A percentile compares a stretch with the other conserved stretches of the same genome.
These are phyloP conservation scores for Spermophilus dauricus DNA, from an alignment of 2,113 vertebrate species.

Conservation along the genomic window DNA sequence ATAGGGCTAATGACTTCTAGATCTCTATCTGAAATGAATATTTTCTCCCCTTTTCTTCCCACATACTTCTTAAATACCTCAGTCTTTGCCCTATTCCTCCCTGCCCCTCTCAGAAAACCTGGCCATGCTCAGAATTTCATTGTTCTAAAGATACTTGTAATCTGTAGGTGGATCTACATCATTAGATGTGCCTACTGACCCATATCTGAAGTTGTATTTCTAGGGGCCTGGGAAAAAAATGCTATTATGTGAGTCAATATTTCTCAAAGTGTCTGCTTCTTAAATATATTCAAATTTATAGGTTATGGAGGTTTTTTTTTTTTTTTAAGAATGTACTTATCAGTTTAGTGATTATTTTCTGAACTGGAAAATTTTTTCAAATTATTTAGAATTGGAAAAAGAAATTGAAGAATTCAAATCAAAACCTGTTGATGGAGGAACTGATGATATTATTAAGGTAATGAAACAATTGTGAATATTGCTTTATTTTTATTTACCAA, in stretches of 20 bases:
- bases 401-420: conserved; percentile 92
- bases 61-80: background rate
- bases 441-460: conserved; percentile 95
- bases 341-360: conserved; percentile 60
- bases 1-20: background rate
- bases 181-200: background rate
- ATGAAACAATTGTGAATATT: conserved; percentile 29
- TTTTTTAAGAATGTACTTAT: background rate
- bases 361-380: conserved; percentile 38
- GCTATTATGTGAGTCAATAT: background rate
- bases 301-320: background rate
- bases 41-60: background rate
- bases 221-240: background rate
- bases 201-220: background rate
- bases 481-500: conserved; percentile 31
- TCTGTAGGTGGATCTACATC: background rate
- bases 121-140: background rate
- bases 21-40: background rate
- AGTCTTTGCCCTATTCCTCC: background rate
- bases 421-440: conserved; percentile 86
- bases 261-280: conserved; percentile 20
- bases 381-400: conserved; percentile 93
- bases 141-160: background rate
- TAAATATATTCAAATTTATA: conserved; percentile 55
- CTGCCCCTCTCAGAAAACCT: background rate